Base-by-base conservation (phyloP, 2,113 vertebrate species). In the Tychaedon coryphoeus region DNA sequence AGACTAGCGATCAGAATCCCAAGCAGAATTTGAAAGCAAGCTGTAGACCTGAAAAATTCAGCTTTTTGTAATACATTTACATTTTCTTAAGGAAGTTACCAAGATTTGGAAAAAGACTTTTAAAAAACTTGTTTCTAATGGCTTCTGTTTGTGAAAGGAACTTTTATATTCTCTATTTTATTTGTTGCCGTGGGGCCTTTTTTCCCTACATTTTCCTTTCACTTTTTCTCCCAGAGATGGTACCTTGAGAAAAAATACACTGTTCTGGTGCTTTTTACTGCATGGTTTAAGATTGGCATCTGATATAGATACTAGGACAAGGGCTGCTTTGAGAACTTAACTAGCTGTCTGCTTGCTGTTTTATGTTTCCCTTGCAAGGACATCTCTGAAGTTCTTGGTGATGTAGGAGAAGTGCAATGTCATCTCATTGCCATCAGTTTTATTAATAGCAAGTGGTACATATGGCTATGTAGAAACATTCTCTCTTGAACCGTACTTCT, bases 141-240 rank as follows among this genome's bases (percentile, higher is more conserved):
- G 15, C 36, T 47, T 48, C 28, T 25, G 10, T 72, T 58, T 67
- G 7, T 89, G 50, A 72, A 80, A 70, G 22, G n/a, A 86, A 47
- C 14, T 65, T 51, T 20, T 56, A 6, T 5, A 43, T 70, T 80
- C 24, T 45, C 4, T 56, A 4, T 64, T 75, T 76, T 66, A 14
- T 62, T 78, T 91, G 2, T 36, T 70, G 22, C 40, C 75, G 6
- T 50, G 9, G 5, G 5, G 14, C 9, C 5, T 56, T 57, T 45
- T 22, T 19, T 2, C 6, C 2, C 3, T 36, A 12, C 0, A 0
- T 40, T 75, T 75, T 70, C 5, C 6, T 48, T 14, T 53, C 14
- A 3, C 1, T 19, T n/a, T 80, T 23, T 60, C 2, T 3, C 22
- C 5, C 24, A 47, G 25, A 60, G 15, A 16, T 45, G 14, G 4